A percentile compares a stretch with the other conserved stretches of the same genome.
Conservation (phyloP, 2,888 invertebrate genomes). For the Ernsta delagoae region DNA sequence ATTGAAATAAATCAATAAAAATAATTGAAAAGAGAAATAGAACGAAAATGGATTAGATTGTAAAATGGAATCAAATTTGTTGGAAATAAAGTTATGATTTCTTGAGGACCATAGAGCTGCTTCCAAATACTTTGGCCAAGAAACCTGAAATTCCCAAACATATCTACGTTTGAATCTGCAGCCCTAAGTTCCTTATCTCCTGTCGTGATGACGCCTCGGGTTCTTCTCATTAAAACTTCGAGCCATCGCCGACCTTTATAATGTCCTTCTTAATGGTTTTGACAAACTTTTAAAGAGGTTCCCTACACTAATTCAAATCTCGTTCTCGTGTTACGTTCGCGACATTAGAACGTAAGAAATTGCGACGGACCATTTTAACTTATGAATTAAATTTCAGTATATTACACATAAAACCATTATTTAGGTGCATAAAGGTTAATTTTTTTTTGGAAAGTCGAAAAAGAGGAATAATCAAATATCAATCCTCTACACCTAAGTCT, state of each 20-base stretch:
- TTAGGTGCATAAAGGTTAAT: too few relatives aligned
- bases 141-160: neutral
- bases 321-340: conserved; percentile 27
- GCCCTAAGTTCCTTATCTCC: conserved; percentile 34
- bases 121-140: neutral
- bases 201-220: conserved; percentile 51
- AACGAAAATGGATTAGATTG: too few relatives aligned
- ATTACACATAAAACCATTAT: too few relatives aligned
- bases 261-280: conserved; percentile 61
- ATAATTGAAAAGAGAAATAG: too few relatives aligned
- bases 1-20: too few relatives aligned
- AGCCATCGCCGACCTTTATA: conserved; percentile 59
- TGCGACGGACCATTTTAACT: conserved; percentile 3
- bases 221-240: conserved; percentile 73
- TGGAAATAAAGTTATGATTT: neutral
- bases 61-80: too few relatives aligned
- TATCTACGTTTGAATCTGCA: conserved; percentile 40
- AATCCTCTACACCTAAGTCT: too few relatives aligned
- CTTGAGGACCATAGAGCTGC: neutral
- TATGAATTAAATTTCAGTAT: neutral
- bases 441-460: too few relatives aligned
- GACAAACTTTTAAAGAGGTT: conserved; percentile 44
- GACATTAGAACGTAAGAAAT: conserved; percentile 22
- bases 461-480: too few relatives aligned
- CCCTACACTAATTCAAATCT: conserved; percentile 30